Evolutionary conservation across 2,888 invertebrate genomes (phyloP).

Genomic region (Formica aserva): DNA sequence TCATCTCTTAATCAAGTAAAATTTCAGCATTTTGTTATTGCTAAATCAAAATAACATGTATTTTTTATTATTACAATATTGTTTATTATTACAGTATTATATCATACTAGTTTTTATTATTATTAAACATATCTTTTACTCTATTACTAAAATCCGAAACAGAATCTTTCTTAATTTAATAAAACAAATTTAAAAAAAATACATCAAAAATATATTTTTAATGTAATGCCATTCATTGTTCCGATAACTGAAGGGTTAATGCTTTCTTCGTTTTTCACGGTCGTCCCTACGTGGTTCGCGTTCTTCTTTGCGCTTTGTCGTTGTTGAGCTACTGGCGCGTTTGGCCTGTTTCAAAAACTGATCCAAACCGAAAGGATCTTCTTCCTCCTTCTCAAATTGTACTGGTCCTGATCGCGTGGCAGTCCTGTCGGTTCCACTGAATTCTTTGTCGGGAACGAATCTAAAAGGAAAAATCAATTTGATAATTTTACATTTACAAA

Average conservation of each 20-base stretch:
- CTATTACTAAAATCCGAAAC: not conserved
- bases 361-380: slow-evolving; percentile 99
- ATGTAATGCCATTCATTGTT: too few species aligned
- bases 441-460: slow-evolving; percentile 99
- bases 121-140: not conserved
- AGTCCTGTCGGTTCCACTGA: slow-evolving; percentile 94
- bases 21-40: not conserved
- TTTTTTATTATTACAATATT: not conserved
- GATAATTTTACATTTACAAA: not conserved
- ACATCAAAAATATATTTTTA: too few species aligned
- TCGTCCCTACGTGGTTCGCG: slow-evolving; percentile 82
- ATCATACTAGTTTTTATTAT: not conserved
- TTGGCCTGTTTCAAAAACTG: slow-evolving; percentile 99
- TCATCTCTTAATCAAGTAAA: not conserved
- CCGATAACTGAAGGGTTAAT: slow-evolving; percentile 63
- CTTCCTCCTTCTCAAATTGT: slow-evolving; percentile 95
- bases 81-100: not conserved
- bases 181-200: too few species aligned
- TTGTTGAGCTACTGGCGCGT: slow-evolving; percentile 89
- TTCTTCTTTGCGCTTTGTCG: slow-evolving; percentile 89
- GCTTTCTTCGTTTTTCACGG: slow-evolving; percentile 82
- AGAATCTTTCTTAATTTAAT: not conserved
- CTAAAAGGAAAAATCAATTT: slow-evolving; percentile 85
- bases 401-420: slow-evolving; percentile 95
- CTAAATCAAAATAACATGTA: not conserved